phyloP scores from a whole-genome alignment of 2,888 invertebrate genomes.

The Volucella inflata region DNA sequence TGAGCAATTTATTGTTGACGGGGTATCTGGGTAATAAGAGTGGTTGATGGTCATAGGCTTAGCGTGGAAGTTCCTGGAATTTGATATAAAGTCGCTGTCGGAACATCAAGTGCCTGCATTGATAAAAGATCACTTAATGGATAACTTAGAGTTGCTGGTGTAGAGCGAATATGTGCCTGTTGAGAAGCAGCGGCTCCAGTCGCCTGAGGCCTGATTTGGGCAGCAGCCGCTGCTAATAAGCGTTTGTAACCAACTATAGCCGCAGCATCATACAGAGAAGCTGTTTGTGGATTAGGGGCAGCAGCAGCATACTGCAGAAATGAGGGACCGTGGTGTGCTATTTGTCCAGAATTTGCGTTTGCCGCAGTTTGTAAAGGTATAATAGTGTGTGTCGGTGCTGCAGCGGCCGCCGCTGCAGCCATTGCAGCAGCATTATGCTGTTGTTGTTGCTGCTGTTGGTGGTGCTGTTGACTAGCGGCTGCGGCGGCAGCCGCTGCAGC shows the following conservation, averaged over 20 bases:
- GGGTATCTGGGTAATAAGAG: constrained; percentile 82
- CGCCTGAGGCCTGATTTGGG: constrained; percentile 80
- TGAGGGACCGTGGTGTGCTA: constrained; percentile 79
- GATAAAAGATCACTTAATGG: constrained; percentile 90
- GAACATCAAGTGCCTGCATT: constrained; percentile 87
- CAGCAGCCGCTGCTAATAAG: constrained; percentile 83
- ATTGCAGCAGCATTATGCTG: constrained; percentile 80
- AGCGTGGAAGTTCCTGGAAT: constrained; percentile 88
- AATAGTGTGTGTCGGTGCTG: constrained; percentile 79
- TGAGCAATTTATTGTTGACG: constrained; percentile 78
- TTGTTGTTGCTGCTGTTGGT: constrained; percentile 83
- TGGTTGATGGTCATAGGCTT: constrained; percentile 87
- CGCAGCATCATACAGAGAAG: constrained; percentile 81
- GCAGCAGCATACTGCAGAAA: constrained; percentile 86
- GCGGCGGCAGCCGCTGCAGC: constrained; percentile 81
- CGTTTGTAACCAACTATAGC: constrained; percentile 83
- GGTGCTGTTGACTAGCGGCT: constrained; percentile 83
- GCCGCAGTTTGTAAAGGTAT: constrained; percentile 76
- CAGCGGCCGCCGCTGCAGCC: constrained; percentile 79
- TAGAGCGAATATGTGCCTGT: constrained; percentile 83
- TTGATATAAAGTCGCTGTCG: constrained; percentile 88
- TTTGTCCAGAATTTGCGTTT: constrained; percentile 82
- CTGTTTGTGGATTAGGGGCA: constrained; percentile 86
- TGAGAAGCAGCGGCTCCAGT: constrained; percentile 82
- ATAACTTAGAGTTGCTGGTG: constrained; percentile 86